Evolutionary conservation across 2,113 vertebrate species (phyloP).

Genomic region (Halichoerus grypus): DNA sequence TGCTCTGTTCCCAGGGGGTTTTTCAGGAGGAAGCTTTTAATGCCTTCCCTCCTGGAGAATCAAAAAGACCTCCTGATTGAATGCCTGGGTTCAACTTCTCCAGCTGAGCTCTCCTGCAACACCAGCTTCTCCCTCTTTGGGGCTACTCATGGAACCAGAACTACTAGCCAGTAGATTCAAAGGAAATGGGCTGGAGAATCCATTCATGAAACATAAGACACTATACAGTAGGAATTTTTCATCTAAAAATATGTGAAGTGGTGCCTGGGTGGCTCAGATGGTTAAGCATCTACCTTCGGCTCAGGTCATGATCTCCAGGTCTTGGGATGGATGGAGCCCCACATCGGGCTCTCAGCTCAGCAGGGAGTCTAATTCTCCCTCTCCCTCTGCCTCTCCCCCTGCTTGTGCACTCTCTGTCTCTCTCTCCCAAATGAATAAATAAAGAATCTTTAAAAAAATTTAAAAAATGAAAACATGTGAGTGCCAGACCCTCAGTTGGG

Average conservation of each 20-base stretch:
- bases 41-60: background rate
- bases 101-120: background rate
- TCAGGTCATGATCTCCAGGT: background rate
- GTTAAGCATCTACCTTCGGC: background rate
- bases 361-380: background rate
- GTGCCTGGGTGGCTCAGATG: background rate
- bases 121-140: background rate
- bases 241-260: background rate
- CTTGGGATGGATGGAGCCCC: background rate
- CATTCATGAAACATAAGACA: background rate
- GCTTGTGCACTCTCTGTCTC: background rate
- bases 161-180: background rate
- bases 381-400: background rate
- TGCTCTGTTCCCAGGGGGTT: accelerated
- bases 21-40: background rate
- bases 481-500: background rate
- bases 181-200: background rate
- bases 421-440: background rate
- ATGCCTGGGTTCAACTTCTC: background rate
- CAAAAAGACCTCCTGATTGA: background rate
- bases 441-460: background rate
- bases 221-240: background rate
- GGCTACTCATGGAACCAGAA: background rate
- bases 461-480: background rate
- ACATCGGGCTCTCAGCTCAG: background rate